Conservation (phyloP, 1,140 invertebrate genomes). For the Dendroctonus valens region DNA sequence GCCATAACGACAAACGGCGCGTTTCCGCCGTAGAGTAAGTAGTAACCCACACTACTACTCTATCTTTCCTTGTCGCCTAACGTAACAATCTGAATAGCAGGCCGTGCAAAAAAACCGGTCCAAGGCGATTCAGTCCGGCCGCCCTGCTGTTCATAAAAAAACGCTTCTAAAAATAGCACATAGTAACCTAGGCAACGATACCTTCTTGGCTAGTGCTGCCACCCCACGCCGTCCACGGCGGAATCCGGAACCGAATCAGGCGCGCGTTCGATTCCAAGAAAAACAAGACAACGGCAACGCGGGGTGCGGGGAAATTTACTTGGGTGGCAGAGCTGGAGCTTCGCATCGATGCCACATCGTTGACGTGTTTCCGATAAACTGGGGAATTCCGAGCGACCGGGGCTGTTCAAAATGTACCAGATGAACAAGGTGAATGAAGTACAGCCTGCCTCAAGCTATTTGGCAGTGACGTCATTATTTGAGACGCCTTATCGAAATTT, state of each 20-base stretch:
- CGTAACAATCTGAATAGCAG: constrained; percentile 21
- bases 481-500: too few species aligned
- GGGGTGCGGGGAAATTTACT: constrained; percentile 4
- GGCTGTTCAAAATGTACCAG: neutral
- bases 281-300: neutral
- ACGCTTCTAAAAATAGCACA: constrained; percentile 35
- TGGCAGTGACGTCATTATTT: too few species aligned
- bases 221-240: constrained; percentile 34
- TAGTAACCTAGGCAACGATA: constrained; percentile 32
- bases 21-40: too few species aligned
- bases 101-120: constrained; percentile 15
- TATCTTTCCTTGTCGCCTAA: constrained; percentile 23
- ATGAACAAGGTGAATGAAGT: too few species aligned
- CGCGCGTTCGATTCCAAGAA: constrained; percentile 14
- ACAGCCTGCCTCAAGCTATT: too few species aligned
- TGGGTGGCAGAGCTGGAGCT: neutral
- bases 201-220: constrained; percentile 35
- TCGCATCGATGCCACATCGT: constrained; percentile 1
- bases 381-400: neutral
- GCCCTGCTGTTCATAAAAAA: constrained; percentile 12
- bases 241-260: constrained; percentile 37
- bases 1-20: too few species aligned
- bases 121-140: constrained; percentile 6
- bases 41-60: constrained; percentile 14
- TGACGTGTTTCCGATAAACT: neutral